Evolutionary conservation across 2,888 invertebrate genomes (phyloP).

Genomic region (Melinaea menophilus): DNA sequence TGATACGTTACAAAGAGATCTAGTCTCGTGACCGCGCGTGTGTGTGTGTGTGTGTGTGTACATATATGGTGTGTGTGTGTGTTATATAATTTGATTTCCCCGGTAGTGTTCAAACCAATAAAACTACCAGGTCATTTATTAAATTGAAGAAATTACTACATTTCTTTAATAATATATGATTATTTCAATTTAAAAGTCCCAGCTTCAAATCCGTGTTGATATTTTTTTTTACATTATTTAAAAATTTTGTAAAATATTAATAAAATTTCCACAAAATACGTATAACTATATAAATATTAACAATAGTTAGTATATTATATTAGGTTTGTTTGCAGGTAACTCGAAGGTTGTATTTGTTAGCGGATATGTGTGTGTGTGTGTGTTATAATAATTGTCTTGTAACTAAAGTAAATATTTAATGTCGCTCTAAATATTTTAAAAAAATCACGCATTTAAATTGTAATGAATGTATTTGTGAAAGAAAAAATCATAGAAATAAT

Average conservation of each 20-base stretch:
- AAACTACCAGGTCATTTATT: not conserved
- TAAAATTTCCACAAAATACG: constrained; percentile 19
- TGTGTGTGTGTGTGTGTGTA: constrained; percentile 11
- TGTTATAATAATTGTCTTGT: constrained; percentile 21
- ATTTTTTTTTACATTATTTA: no score
- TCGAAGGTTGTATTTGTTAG: constrained; percentile 25
- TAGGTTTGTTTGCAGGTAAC: constrained; percentile 26
- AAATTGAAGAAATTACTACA: no score
- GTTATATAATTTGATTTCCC: constrained; percentile 2
- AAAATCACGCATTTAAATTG: not conserved
- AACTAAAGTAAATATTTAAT: constrained; percentile 19
- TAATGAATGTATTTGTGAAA: not conserved
- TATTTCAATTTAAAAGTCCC: no score
- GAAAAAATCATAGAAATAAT: no score
- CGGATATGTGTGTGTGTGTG: constrained; percentile 8
- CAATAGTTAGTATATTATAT: constrained; percentile 23
- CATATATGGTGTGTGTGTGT: not conserved
- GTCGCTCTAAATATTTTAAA: constrained; percentile 4
- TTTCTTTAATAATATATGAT: no score
- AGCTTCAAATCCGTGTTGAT: no score
- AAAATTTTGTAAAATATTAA: no score
- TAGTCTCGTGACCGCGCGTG: constrained; percentile 3
- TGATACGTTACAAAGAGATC: constrained; percentile 20
- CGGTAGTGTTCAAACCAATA: not conserved
- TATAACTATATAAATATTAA: constrained; percentile 18